These are phyloP conservation scores for Entelurus aequoreus DNA, from an alignment of 2,113 vertebrate species.

Conservation along the genomic window DNA sequence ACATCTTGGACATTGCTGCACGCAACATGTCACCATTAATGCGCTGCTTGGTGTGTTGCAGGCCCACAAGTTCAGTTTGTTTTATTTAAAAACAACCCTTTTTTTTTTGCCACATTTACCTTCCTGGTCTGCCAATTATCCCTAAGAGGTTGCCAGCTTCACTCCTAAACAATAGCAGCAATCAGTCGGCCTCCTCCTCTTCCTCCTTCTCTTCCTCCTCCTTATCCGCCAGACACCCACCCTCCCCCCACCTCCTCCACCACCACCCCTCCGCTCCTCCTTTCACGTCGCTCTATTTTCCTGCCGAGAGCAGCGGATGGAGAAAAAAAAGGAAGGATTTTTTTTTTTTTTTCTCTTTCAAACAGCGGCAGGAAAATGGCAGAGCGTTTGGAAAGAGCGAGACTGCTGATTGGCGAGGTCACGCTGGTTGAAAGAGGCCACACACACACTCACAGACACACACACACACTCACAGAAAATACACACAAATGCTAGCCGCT, in stretches of 20 bases:
- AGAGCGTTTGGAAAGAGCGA: neutral
- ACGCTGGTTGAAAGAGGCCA: no score
- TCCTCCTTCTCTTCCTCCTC: slow-evolving; percentile 6
- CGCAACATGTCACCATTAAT: no score
- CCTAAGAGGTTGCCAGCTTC: slow-evolving; percentile 9
- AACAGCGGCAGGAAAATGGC: slow-evolving; percentile 5
- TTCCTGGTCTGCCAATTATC: slow-evolving; percentile 27
- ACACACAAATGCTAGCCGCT: no score
- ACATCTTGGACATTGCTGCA: no score
- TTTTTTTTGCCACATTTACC: slow-evolving; percentile 34
- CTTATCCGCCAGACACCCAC: neutral
- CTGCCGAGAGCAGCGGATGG: neutral
- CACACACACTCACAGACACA: no score
- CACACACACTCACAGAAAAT: no score
- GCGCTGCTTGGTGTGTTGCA: no score
- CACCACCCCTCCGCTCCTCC: neutral
- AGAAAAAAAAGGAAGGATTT: neutral
- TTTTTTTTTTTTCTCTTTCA: neutral
- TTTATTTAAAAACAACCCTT: no score
- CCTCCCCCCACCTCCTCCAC: no score
- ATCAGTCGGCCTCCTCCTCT: slow-evolving; percentile 23
- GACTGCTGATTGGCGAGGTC: neutral
- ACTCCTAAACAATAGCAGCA: slow-evolving; percentile 4
- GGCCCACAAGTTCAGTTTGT: no score
- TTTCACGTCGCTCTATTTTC: neutral